Conservation (phyloP, 2,113 vertebrate species). For the Grammomys dolichurus region DNA sequence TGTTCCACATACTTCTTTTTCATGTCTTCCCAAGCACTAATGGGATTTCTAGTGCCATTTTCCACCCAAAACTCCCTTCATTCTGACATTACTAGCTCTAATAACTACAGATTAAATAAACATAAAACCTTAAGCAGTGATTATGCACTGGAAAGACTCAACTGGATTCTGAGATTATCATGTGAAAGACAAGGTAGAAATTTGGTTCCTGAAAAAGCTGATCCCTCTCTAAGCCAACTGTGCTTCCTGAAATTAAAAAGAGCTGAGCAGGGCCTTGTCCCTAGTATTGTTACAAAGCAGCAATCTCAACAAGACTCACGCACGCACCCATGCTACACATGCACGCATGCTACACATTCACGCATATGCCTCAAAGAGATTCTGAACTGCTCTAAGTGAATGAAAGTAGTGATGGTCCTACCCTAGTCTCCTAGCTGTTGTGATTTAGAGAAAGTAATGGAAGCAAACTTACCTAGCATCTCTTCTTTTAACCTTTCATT, state of each 20-base stretch:
- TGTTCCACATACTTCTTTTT: not conserved
- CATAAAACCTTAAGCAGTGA: not conserved
- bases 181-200: not conserved
- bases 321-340: not conserved
- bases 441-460: not conserved
- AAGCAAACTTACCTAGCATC: slow-evolving; percentile 93
- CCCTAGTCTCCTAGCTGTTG: not conserved
- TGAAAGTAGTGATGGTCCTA: not conserved
- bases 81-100: not conserved
- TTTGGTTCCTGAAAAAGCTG: slow-evolving; percentile 47
- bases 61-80: not conserved
- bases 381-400: not conserved
- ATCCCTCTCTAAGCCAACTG: not conserved
- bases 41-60: not conserved
- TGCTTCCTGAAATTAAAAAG: not conserved
- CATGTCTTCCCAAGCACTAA: not conserved
- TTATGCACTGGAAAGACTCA: not conserved
- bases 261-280: not conserved
- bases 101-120: not conserved
- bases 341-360: not conserved
- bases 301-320: not conserved
- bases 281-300: not conserved
- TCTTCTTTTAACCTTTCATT: slow-evolving; percentile 98
- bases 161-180: not conserved
- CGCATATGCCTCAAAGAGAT: not conserved